Evolutionary conservation across 2,113 vertebrate genomes (phyloP), one percentile per base, ranked within the genome.

Genomic region (Calyptomena viridis): DNA sequence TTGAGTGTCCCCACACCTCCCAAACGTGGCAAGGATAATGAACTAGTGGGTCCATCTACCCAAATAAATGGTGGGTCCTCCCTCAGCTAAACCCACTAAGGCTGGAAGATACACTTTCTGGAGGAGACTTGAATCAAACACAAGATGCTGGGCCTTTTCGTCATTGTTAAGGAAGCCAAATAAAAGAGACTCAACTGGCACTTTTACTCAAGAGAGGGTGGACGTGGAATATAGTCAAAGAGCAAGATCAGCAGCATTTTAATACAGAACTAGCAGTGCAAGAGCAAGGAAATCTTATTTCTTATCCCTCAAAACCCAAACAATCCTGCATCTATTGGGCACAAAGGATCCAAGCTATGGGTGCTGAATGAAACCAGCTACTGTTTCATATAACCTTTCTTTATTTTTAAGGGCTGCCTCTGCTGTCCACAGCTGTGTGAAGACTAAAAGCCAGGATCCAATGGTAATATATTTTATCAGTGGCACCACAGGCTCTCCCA

Each of bases 401-500:
- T 15, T 37, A 42, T 27, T 84, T 90, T 83, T 19, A 84, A 99
- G 98, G 63, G 92, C 68, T 5, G 97, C 96, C 25, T 95, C 98
- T 69, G 93, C 95, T 68, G 92, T 97, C 25, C 98, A 98, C 79
- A 93, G 60, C 37, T 98, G 98, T 11, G 72, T 98, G 69, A 85
- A 97, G 79, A 98, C 98, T 35, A 97, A 92, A 89, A 98, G 97
- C 68, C 94, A 87, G 24, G 98, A 98, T 23, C 96, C 98, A 12
- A 97, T 98, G 98, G 93, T 96, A 35, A 98, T 98, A 92, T 98
- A 96, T 88, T 98, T 98, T 91, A 99, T 98, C 82, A 98, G 98
- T 39, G 98, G 98, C 24, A 97, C 98, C 44, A 98, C 98, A 21
- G 98, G 98, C 4, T 92, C 87, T 50, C 98, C 98, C 23, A 98